Evolutionary conservation across 2,888 invertebrate species (phyloP), one percentile per base, ranked within the genome.

Genomic region (Tachystola acroxantha): DNA sequence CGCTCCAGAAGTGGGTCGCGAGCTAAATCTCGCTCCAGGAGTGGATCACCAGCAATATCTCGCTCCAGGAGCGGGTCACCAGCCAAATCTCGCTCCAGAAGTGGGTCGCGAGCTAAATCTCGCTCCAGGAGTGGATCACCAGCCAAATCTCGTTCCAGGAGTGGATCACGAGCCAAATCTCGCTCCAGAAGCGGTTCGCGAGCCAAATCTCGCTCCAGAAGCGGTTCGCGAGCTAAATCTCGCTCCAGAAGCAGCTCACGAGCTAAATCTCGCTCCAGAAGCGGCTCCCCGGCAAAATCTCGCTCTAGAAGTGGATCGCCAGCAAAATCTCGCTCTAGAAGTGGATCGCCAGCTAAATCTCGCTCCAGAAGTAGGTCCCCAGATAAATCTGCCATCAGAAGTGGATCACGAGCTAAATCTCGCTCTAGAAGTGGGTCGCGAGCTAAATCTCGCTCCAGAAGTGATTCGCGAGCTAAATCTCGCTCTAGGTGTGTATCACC

Each of bases 401-500:
- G 54, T 28, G 45, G 47, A 10, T 54, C 61, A 1, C 45, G 45
- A 20, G 40, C 34, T 27, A 50, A 45, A n/a, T 45, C 45, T 1
- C 34, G 34, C 1, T 48, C 50, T 1, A 30, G 33, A 10, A 43
- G 42, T 11, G 46, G 51, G 28, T 71, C 65, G 1, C 48, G 43
- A 13, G 54, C 53, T 3, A 48, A 49, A 27, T 54, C 62, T 7
- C 50, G 50, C 9, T 64, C 63, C 1, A 49, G 52, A 30, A 69
- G 64, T 41, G 59, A 63, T 10, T 70, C 75, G 2, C 40, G 45
- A 3, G 51, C 61, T 7, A 51, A 50, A 25, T 50, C 52, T 3
- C 52, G 54, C 1, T 44, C 48, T 3, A 22, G 35, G 7, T 39
- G 42, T n/a, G 24, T 22, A 5, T 40, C 40, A 0, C 28, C 25